A percentile compares a stretch with the other conserved stretches of the same genome.
These are phyloP conservation scores for Cyprinus carpio DNA, from an alignment of 2,113 vertebrate species.

Conservation along the genomic window DNA sequence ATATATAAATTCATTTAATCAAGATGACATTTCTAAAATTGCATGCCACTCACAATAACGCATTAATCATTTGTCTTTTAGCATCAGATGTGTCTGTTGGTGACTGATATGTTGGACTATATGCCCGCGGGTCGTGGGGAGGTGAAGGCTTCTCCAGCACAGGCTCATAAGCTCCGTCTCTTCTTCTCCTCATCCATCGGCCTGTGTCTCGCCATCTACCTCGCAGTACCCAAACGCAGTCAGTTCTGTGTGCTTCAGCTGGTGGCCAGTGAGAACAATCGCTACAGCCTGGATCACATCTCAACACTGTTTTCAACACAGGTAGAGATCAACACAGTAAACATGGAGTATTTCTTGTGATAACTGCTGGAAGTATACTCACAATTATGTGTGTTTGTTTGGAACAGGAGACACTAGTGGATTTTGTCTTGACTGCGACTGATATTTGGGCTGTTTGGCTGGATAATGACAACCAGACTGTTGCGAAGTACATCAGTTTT, in stretches of 20 bases:
- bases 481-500: constrained; percentile 93
- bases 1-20: not conserved
- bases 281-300: constrained; percentile 90
- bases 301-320: constrained; percentile 87
- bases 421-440: constrained; percentile 87
- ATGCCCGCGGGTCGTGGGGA: constrained; percentile 81
- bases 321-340: constrained; percentile 68
- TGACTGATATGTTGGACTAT: constrained; percentile 87
- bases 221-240: constrained; percentile 81
- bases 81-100: constrained; percentile 92
- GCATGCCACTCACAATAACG: not conserved
- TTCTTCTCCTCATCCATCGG: constrained; percentile 83
- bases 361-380: not conserved
- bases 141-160: constrained; percentile 74
- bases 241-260: constrained; percentile 95
- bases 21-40: not conserved
- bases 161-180: constrained; percentile 82
- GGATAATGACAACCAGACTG: constrained; percentile 84
- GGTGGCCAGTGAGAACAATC: constrained; percentile 82
- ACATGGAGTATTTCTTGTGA: not conserved
- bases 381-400: not conserved
- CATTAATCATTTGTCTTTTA: constrained; percentile 50
- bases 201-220: constrained; percentile 84
- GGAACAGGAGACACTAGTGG: constrained; percentile 85
- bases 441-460: constrained; percentile 95